These are phyloP conservation scores for Tachypleus tridentatus DNA, from an alignment of 1,140 invertebrate species.

Conservation along the genomic window DNA sequence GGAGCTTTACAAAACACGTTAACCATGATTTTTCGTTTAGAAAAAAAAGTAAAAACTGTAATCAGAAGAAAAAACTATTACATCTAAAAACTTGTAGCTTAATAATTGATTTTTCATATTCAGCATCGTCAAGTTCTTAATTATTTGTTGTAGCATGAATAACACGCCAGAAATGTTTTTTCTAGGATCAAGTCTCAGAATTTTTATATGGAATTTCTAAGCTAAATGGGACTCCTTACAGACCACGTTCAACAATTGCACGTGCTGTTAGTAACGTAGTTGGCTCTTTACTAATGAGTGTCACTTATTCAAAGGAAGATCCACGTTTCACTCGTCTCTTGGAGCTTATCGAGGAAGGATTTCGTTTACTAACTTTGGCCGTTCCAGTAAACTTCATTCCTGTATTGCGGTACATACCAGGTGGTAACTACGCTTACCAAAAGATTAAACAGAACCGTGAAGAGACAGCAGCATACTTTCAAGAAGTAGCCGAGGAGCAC, in stretches of 20 bases:
- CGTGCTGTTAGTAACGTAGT: slow-evolving; percentile 81
- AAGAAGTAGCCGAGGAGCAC: slow-evolving; percentile 67
- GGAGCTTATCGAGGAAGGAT: slow-evolving; percentile 73
- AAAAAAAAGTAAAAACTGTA: too few relatives aligned
- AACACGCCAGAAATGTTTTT: not conserved
- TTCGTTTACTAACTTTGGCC: slow-evolving; percentile 58
- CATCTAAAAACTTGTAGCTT: too few relatives aligned
- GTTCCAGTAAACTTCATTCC: slow-evolving; percentile 56
- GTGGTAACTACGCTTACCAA: slow-evolving; percentile 51
- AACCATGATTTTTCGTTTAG: too few relatives aligned
- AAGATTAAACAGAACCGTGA: slow-evolving; percentile 62
- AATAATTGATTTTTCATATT: too few relatives aligned
- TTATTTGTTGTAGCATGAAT: too few relatives aligned
- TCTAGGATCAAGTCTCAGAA: slow-evolving; percentile 59
- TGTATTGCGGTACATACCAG: slow-evolving; percentile 55
- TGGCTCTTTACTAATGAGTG: slow-evolving; percentile 76
- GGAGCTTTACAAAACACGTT: too few relatives aligned
- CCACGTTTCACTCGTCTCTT: slow-evolving; percentile 61
- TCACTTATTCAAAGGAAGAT: slow-evolving; percentile 57
- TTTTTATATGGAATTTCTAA: slow-evolving; percentile 50
- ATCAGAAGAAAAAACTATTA: too few relatives aligned
- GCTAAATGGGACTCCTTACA: slow-evolving; percentile 47
- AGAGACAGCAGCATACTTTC: slow-evolving; percentile 72
- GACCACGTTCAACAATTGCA: slow-evolving; percentile 57
- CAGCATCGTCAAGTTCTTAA: too few relatives aligned